Evolutionary conservation across 2,113 vertebrate species (phyloP), one percentile per base, ranked within the genome.

Genomic region (Felis chaus): DNA sequence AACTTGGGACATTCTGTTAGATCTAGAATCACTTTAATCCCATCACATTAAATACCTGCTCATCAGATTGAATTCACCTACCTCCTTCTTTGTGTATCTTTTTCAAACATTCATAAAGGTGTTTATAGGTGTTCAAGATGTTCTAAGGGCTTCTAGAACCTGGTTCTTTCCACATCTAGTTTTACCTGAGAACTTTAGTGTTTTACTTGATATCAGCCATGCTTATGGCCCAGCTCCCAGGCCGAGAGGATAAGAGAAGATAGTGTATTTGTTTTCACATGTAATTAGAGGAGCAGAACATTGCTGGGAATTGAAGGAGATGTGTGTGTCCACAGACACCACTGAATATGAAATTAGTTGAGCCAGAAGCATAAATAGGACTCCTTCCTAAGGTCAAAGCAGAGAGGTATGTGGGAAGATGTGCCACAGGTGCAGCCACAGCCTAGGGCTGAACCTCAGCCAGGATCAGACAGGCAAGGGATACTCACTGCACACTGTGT

Each of bases 401-500:
- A 71, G n/a, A 68, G 6, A 74, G 3, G 16, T 31, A 14, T 53
- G 23, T 3, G 55, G 63, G 11, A 61, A 25, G 33, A 36, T 4
- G 18, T 53, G 14, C n/a, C 33, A 15, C 48, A 39, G 23, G 18
- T 23, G 7, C 33, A 11, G 0, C 41, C 41, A 21, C 5, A 13
- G 8, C 31, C 16, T 23, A 2, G 2, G 23, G 33, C 41, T 31
- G 23, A 39, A 3, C 5, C 2, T 16, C 57, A 10, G 15, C 36
- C 14, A n/a, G 61, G 39, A 57, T 65, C 61, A 41, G 48, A 65
- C 39, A 7, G 50, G 55, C 41, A 31, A 18, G 11, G 27, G 4
- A 23, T 1, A 23, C 15, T 33, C 21, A 3, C 36, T 41, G n/a
- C 31, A 12, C 1, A 0, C 66, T 3, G 9, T 10, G 4, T 9